A percentile compares a stretch with the other conserved stretches of the same genome.
phyloP scores from a whole-genome alignment of 2,888 invertebrate species.

The Clistopyga incitator region DNA sequence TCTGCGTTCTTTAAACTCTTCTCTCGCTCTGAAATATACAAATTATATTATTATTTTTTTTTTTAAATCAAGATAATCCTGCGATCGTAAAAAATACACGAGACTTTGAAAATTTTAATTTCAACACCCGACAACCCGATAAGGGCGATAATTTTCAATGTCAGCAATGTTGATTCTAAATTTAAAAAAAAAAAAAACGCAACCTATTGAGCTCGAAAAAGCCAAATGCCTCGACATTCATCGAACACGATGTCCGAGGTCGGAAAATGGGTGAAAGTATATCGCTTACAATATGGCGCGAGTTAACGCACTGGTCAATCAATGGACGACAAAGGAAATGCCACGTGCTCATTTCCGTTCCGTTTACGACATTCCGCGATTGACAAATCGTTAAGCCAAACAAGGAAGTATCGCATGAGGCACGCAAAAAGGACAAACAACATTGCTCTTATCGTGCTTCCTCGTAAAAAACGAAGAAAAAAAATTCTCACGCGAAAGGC shows the following conservation, averaged over 20 bases:
- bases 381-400: not conserved
- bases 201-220: conserved; percentile 3
- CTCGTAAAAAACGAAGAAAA: not conserved
- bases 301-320: conserved; percentile 68
- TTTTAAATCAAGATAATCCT: too few relatives aligned
- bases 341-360: conserved; percentile 75
- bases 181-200: not conserved
- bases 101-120: too few relatives aligned
- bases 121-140: not conserved
- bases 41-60: too few relatives aligned
- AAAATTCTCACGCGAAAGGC: not conserved
- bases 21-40: conserved; percentile 82
- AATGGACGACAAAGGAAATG: conserved; percentile 74
- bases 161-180: not conserved
- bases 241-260: not conserved
- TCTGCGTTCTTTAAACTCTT: conserved; percentile 83
- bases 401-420: not conserved
- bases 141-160: not conserved
- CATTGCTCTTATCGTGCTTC: not conserved
- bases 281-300: conserved; percentile 65
- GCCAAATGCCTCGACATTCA: not conserved
- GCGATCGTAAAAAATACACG: too few relatives aligned
- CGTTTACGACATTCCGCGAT: not conserved
- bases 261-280: conserved; percentile 32
- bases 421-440: not conserved